These are phyloP conservation scores for Microplitis demolitor DNA, from an alignment of 1,140 invertebrate genomes.

Conservation along the genomic window DNA sequence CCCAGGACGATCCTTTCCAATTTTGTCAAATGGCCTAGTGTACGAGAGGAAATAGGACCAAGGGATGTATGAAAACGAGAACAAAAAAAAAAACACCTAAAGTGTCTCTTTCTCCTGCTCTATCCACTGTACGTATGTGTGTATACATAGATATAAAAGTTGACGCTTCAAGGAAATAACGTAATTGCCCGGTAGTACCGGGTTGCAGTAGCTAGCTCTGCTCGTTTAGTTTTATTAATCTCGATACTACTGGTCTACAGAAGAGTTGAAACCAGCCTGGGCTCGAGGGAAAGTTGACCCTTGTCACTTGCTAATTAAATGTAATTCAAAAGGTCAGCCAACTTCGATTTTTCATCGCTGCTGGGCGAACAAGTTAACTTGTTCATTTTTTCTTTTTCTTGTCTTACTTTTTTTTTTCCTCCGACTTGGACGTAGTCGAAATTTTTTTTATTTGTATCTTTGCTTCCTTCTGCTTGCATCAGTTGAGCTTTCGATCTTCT, in stretches of 20 bases:
- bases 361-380: background rate
- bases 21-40: constrained; percentile 24
- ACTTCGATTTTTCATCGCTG: constrained; percentile 6
- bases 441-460: background rate
- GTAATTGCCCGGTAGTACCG: constrained; percentile 35
- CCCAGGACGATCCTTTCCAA: constrained; percentile 26
- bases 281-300: background rate
- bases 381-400: background rate
- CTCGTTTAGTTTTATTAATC: constrained; percentile 24
- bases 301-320: constrained; percentile 14
- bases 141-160: constrained; percentile 1
- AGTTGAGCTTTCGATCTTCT: background rate
- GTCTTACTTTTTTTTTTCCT: background rate
- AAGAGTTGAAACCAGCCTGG: background rate
- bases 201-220: constrained; percentile 16
- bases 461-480: background rate
- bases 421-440: background rate
- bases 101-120: no score
- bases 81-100: background rate
- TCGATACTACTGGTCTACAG: background rate
- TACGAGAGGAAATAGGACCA: background rate
- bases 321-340: background rate
- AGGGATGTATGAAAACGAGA: background rate
- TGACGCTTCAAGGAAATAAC: constrained; percentile 34
- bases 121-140: background rate